Conservation (phyloP, 2,888 invertebrate genomes). For the Drosophila monieri region DNA sequence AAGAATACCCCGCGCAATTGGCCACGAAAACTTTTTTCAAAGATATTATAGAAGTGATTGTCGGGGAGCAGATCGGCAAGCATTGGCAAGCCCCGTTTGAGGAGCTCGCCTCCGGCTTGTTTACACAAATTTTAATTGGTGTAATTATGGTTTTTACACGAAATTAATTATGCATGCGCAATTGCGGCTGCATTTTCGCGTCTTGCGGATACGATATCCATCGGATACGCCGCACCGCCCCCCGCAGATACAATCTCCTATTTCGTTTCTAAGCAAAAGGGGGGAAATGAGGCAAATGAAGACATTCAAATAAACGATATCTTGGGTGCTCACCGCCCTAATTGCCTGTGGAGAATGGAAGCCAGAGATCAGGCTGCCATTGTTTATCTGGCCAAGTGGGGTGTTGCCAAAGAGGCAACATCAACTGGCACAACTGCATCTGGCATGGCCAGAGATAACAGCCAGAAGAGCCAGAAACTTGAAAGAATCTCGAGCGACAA, state of each 20-base stretch:
- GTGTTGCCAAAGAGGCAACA: conserved; percentile 48
- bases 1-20: conserved; percentile 7
- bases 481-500: background rate
- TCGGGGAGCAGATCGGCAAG: conserved; percentile 21
- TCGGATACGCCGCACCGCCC: background rate
- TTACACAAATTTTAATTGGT: conserved; percentile 73
- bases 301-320: conserved; percentile 10
- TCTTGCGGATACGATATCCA: conserved; percentile 9
- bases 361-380: background rate
- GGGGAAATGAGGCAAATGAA: background rate
- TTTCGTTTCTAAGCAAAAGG: conserved; percentile 19
- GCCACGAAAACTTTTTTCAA: conserved; percentile 42
- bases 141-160: conserved; percentile 76
- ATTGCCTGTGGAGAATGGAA: conserved; percentile 31
- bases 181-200: conserved; percentile 48
- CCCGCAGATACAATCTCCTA: conserved; percentile 14
- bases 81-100: conserved; percentile 9
- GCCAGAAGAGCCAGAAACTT: conserved; percentile 22
- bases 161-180: conserved; percentile 72
- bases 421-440: conserved; percentile 29
- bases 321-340: conserved; percentile 32
- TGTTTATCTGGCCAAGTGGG: conserved; percentile 32
- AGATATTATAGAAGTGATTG: conserved; percentile 57
- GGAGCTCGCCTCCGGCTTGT: conserved; percentile 54
- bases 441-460: conserved; percentile 42